A percentile compares a stretch with the other conserved stretches of the same genome.
Conservation (phyloP, 1,140 invertebrate genomes). For the Teleogryllus occipitalis region DNA sequence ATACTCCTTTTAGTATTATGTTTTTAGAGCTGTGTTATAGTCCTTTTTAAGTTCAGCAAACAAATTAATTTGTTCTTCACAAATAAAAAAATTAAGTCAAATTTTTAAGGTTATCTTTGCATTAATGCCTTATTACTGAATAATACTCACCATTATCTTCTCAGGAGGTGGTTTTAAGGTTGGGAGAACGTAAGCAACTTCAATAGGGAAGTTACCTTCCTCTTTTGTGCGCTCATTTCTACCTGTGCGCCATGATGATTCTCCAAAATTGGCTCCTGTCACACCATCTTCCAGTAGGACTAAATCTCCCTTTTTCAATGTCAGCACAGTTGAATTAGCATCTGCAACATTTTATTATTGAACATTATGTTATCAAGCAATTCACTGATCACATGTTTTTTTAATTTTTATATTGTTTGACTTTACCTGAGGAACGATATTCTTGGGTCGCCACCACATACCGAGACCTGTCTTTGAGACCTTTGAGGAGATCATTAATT, state of each 20-base stretch:
- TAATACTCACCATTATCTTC: constrained; percentile 42
- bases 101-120: too few species aligned
- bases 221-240: constrained; percentile 52
- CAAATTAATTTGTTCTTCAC: too few species aligned
- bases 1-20: too few species aligned
- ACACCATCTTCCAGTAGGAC: constrained; percentile 68
- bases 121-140: too few species aligned
- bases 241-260: constrained; percentile 65
- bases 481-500: constrained; percentile 76
- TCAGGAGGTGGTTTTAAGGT: constrained; percentile 66
- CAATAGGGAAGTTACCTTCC: constrained; percentile 76
- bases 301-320: constrained; percentile 72
- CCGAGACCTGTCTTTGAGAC: constrained; percentile 74
- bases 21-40: too few species aligned
- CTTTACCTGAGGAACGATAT: constrained; percentile 52
- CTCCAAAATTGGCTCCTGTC: constrained; percentile 65
- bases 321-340: constrained; percentile 47
- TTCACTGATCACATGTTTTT: too few species aligned
- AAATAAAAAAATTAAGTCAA: too few species aligned
- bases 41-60: too few species aligned
- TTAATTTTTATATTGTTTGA: too few species aligned
- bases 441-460: constrained; percentile 74
- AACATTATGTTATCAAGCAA: too few species aligned
- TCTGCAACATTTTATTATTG: constrained; percentile 29
- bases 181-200: constrained; percentile 80